A percentile compares a stretch with the other conserved stretches of the same genome.
These are phyloP conservation scores for Brachyhypopomus gauderio DNA, from an alignment of 2,113 vertebrate species.

Conservation along the genomic window DNA sequence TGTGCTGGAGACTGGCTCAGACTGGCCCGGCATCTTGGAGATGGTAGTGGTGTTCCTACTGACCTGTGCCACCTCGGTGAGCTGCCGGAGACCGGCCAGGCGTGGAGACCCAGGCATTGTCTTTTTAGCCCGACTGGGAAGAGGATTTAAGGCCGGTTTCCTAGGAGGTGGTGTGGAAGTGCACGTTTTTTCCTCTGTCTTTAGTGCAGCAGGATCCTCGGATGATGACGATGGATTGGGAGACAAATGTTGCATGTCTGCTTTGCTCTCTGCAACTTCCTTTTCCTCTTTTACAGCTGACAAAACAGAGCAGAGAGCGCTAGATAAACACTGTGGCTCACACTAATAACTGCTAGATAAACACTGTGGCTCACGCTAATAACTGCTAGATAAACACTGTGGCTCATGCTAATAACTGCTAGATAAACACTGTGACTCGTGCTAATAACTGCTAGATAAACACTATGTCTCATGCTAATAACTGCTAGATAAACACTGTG, in stretches of 20 bases:
- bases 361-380: too few species aligned
- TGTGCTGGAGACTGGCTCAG: slow-evolving; percentile 54
- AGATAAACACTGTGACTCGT: too few species aligned
- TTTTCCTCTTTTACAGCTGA: slow-evolving; percentile 58
- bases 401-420: too few species aligned
- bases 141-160: slow-evolving; percentile 31
- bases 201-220: slow-evolving; percentile 32
- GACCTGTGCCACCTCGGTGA: slow-evolving; percentile 47
- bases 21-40: slow-evolving; percentile 63
- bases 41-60: slow-evolving; percentile 59
- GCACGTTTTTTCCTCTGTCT: background rate
- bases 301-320: slow-evolving; percentile 49
- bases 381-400: too few species aligned
- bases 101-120: slow-evolving; percentile 38
- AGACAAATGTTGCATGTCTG: slow-evolving; percentile 30
- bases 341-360: too few species aligned
- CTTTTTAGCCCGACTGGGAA: slow-evolving; percentile 57
- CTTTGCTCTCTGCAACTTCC: slow-evolving; percentile 37
- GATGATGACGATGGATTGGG: slow-evolving; percentile 1
- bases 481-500: too few species aligned
- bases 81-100: slow-evolving; percentile 63
- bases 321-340: background rate
- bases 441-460: too few species aligned
- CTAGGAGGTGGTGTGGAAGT: background rate
- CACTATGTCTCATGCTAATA: too few species aligned